These are phyloP conservation scores for Agrenia bidenticulata DNA, from an alignment of 2,888 invertebrate genomes.

Conservation along the genomic window DNA sequence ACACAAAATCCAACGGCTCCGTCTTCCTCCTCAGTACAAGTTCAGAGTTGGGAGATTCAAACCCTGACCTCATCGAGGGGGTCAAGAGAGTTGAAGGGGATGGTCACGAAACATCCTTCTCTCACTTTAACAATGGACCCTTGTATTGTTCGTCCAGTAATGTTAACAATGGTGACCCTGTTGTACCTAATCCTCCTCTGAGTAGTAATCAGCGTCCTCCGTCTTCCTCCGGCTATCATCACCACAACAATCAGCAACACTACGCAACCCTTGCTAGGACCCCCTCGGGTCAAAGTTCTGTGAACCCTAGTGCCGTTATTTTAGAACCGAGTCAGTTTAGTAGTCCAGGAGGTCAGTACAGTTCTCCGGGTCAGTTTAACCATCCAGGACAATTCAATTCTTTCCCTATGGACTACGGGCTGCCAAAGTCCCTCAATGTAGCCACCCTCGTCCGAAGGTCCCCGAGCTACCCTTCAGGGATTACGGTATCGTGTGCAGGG, in stretches of 20 bases:
- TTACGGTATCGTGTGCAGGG: not conserved
- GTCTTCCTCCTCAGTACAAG: conserved; percentile 52
- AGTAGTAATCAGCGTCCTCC: conserved; percentile 19
- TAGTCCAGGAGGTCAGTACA: too few species aligned
- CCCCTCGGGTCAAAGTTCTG: conserved; percentile 5
- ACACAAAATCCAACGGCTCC: conserved; percentile 52
- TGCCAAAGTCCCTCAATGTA: conserved; percentile 62
- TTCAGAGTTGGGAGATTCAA: conserved; percentile 51
- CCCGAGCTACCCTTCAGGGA: conserved; percentile 38
- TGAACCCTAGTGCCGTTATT: conserved; percentile 35
- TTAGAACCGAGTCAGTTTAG: conserved; percentile 33
- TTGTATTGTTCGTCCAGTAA: conserved; percentile 36
- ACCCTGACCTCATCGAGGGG: conserved; percentile 52
- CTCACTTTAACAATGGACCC: conserved; percentile 41
- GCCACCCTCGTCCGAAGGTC: conserved; percentile 45
- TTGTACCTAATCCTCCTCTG: not conserved
- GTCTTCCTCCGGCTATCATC: conserved; percentile 15
- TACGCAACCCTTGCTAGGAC: conserved; percentile 40
- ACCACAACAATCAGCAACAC: conserved; percentile 26
- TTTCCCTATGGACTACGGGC: conserved; percentile 75
- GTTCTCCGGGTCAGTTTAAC: too few species aligned
- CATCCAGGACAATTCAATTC: too few species aligned
- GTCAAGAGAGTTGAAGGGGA: conserved; percentile 51
- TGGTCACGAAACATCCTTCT: conserved; percentile 45
- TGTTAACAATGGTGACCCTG: conserved; percentile 18